Evolutionary conservation across 2,797 vertebrate genomes (phyloP).

Genomic region (Gastrophryne carolinensis): DNA sequence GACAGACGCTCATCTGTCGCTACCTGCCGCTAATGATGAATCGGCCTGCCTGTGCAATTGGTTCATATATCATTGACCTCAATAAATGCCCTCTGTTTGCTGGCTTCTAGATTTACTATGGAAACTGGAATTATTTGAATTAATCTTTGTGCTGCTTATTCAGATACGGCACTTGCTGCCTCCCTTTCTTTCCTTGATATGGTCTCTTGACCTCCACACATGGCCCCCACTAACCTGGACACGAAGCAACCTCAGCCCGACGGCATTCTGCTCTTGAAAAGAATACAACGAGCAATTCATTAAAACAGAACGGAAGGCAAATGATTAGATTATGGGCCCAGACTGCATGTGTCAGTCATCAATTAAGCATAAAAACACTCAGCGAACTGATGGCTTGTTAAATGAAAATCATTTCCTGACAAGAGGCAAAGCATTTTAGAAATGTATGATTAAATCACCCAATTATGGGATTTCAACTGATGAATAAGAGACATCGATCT

Average conservation of each 20-base stretch:
- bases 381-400: constrained; percentile 41
- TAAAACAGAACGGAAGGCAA: constrained; percentile 32
- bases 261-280: not conserved
- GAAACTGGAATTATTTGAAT: not conserved
- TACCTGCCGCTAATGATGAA: too few relatives aligned
- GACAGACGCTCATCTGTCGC: too few relatives aligned
- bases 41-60: too few relatives aligned
- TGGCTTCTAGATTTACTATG: too few relatives aligned
- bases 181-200: not conserved
- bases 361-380: constrained; percentile 42
- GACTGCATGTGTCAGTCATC: constrained; percentile 29
- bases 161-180: too few relatives aligned
- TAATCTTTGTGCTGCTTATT: not conserved
- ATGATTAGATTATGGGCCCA: constrained; percentile 33
- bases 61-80: too few relatives aligned
- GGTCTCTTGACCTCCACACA: not conserved
- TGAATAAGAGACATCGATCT: constrained; percentile 38
- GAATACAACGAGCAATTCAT: constrained; percentile 38
- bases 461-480: constrained; percentile 43
- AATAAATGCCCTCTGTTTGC: too few relatives aligned
- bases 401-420: constrained; percentile 51
- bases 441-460: constrained; percentile 47
- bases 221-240: not conserved
- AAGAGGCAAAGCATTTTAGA: constrained; percentile 41
- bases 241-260: constrained; percentile 10